These are phyloP conservation scores for Tamias sibiricus DNA, from an alignment of 2,113 vertebrate genomes.

Conservation along the genomic window DNA sequence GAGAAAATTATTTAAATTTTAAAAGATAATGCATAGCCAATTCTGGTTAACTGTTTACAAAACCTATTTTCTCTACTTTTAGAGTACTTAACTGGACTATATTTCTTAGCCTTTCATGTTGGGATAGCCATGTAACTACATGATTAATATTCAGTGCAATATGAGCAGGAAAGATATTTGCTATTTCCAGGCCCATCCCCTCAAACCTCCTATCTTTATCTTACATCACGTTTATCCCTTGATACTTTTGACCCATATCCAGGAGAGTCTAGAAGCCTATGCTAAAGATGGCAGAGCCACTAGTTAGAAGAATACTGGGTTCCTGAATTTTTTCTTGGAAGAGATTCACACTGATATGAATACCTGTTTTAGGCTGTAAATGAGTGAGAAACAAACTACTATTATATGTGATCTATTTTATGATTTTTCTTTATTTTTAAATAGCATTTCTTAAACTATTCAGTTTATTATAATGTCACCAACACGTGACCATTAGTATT, in stretches of 20 bases:
- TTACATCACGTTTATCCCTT: neutral
- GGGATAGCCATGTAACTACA: neutral
- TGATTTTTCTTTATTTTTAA: neutral
- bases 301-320: neutral
- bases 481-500: neutral
- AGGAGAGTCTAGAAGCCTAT: neutral
- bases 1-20: conserved; percentile 42
- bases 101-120: neutral
- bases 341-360: neutral
- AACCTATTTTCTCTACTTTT: neutral
- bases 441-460: neutral
- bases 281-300: neutral
- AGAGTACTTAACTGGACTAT: neutral
- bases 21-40: neutral
- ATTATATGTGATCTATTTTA: neutral
- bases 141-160: neutral
- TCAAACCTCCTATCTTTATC: neutral
- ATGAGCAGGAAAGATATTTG: neutral
- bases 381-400: neutral
- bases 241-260: neutral
- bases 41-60: neutral
- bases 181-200: neutral
- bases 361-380: neutral
- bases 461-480: neutral
- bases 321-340: neutral